Evolutionary conservation across 2,888 invertebrate genomes (phyloP), one percentile per base, ranked within the genome.

Genomic region (Pyrgus malvae): DNA sequence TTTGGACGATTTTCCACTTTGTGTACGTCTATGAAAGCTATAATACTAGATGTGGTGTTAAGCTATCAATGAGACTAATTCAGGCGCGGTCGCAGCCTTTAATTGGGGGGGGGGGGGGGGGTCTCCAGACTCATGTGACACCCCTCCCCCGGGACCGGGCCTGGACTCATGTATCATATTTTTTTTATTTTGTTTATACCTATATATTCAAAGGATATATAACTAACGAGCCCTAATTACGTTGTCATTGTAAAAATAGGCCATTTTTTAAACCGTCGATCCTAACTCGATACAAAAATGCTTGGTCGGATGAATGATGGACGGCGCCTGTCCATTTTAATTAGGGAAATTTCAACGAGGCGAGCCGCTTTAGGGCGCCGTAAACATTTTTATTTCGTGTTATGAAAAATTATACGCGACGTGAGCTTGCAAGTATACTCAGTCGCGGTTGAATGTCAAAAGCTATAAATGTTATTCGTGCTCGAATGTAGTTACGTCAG

Each of bases 351-450:
- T 70, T 62, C 65, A 59, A 59, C 64, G 68, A 64, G 76, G 74
- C 64, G 72, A 62, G 72, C 64, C 63, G 65, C 70, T 74, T 72
- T 68, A 69, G 63, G 67, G 65, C 63, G 61, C 73, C 56, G 78
- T 80, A 78, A 83, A 80, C 72, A 74, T 71, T 78, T 80, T 76
- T 78, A 76, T 77, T 67, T 59, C 61, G 49, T 50, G 60, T 65
- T 71, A 77, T 78, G 72, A 75, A 73, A 74, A 67, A 73, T 69
- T 63, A 70, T 62, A 67, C 42, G 29, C 45, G 42, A 51, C 42
- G 50, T 35, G 25, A 50, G 38, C 64, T 62, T 55, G 57, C 60
- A 64, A 55, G 64, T 56, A 41, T 55, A 51, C 27, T 35, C 17
- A 12, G 17, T 17, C 37, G 48, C 38, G 37, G 27, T 48, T 17